These are phyloP conservation scores for Nymphalis polychloros DNA, from an alignment of 2,888 invertebrate species.

Conservation along the genomic window DNA sequence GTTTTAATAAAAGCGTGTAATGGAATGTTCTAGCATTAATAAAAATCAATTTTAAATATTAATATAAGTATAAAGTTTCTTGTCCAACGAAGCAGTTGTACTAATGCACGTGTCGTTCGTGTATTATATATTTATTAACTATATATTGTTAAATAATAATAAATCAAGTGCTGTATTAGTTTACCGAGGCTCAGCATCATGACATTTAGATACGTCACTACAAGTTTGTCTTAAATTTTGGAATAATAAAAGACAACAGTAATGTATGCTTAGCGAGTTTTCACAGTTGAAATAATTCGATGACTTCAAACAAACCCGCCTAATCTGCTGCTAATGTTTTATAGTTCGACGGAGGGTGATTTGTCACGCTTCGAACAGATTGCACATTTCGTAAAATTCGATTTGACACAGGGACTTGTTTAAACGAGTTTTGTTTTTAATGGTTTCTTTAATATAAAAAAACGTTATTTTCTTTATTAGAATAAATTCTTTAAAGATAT, in stretches of 20 bases:
- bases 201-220: neutral
- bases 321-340: conserved; percentile 63
- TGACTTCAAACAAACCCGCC: conserved; percentile 47
- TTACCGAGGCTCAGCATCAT: neutral
- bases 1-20: neutral
- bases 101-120: too few species aligned
- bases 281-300: conserved; percentile 43
- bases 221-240: conserved; percentile 39
- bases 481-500: neutral
- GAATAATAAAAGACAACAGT: conserved; percentile 38
- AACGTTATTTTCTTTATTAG: neutral
- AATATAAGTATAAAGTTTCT: too few species aligned
- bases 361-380: conserved; percentile 60
- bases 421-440: conserved; percentile 21
- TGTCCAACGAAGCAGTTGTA: too few species aligned
- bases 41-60: too few species aligned
- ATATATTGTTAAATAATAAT: too few species aligned
- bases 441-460: neutral
- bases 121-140: too few species aligned
- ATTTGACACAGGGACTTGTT: conserved; percentile 48
- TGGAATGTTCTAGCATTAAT: too few species aligned
- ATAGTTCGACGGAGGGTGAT: conserved; percentile 57
- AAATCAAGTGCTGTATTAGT: too few species aligned
- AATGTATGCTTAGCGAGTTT: conserved; percentile 44
- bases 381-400: conserved; percentile 55